Percentiles rank a stretch among this genome's conserved stretches.
phyloP scores from a whole-genome alignment of 2,888 invertebrate genomes.

The Lypha dubia region DNA sequence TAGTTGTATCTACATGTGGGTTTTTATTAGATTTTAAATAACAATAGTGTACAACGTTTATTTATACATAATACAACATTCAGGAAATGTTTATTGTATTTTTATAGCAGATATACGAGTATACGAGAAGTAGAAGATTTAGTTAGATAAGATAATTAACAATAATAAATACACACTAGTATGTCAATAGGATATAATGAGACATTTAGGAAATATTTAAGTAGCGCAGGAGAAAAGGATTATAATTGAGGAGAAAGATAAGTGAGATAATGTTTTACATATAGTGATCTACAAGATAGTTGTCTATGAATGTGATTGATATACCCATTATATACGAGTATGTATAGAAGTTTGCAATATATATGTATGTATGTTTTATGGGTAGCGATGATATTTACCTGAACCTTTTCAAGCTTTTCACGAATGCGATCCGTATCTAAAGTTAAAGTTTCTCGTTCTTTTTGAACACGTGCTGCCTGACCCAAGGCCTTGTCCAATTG shows the following conservation, averaged over 20 bases:
- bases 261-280: neutral
- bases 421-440: slow-evolving; percentile 92
- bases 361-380: neutral
- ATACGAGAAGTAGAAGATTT: slow-evolving; percentile 10
- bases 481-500: slow-evolving; percentile 95
- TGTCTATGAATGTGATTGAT: neutral
- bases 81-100: slow-evolving; percentile 7
- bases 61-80: slow-evolving; percentile 65
- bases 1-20: slow-evolving; percentile 87
- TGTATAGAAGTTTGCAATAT: neutral
- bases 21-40: slow-evolving; percentile 71
- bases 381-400: slow-evolving; percentile 85
- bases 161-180: slow-evolving; percentile 14
- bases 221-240: neutral
- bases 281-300: slow-evolving; percentile 39
- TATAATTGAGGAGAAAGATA: neutral
- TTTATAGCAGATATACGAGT: neutral
- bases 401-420: slow-evolving; percentile 94
- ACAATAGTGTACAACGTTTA: slow-evolving; percentile 73
- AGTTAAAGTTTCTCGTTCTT: slow-evolving; percentile 93
- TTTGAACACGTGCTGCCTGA: slow-evolving; percentile 93
- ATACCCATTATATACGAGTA: neutral
- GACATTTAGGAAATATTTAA: neutral
- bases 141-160: neutral
- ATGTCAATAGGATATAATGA: neutral